Evolutionary conservation across 2,888 invertebrate species (phyloP).

Genomic region (Limenitis camilla): DNA sequence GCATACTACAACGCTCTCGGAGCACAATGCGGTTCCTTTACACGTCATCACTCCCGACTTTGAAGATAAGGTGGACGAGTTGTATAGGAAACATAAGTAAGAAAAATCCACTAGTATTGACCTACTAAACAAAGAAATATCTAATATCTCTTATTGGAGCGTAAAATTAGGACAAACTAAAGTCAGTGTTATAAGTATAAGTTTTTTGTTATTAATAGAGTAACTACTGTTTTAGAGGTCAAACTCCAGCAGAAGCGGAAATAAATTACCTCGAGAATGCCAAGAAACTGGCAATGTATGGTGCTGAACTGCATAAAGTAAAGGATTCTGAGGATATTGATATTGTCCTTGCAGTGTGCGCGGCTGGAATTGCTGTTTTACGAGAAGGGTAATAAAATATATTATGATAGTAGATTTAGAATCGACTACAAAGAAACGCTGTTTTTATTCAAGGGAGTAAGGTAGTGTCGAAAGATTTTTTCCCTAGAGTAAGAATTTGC

Average conservation of each 20-base stretch:
- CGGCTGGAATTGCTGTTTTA: slow-evolving; percentile 94
- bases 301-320: slow-evolving; percentile 95
- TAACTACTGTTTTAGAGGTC: slow-evolving; percentile 79
- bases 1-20: slow-evolving; percentile 82
- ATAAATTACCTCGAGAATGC: slow-evolving; percentile 97
- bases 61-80: slow-evolving; percentile 91
- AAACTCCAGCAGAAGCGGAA: slow-evolving; percentile 97
- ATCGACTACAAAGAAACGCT: background rate
- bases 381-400: slow-evolving; percentile 80
- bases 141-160: too few relatives aligned
- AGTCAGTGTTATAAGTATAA: background rate
- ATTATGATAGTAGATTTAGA: background rate
- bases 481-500: too few relatives aligned
- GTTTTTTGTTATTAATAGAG: too few relatives aligned
- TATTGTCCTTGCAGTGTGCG: slow-evolving; percentile 94
- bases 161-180: background rate
- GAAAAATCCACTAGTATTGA: too few relatives aligned
- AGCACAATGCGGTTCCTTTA: slow-evolving; percentile 89
- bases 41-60: slow-evolving; percentile 86
- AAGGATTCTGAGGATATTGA: slow-evolving; percentile 94
- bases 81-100: slow-evolving; percentile 93
- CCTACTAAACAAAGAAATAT: too few relatives aligned
- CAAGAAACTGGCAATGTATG: slow-evolving; percentile 98
- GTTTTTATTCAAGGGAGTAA: background rate
- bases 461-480: too few relatives aligned